Conservation (phyloP, 2,888 invertebrate genomes). For the Mesorhabditis belari region DNA sequence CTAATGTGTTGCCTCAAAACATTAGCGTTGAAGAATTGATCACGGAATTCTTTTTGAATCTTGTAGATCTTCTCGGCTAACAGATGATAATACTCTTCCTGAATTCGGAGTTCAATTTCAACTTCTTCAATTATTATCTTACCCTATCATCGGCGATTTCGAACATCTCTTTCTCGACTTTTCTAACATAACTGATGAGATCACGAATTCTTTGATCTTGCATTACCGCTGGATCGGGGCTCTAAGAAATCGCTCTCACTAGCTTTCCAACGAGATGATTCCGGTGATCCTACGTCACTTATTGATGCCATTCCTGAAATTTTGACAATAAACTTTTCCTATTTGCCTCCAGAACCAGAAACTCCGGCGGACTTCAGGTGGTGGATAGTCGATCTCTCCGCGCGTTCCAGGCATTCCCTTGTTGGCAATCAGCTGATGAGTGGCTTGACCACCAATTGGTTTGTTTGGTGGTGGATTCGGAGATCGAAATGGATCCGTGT, state of each 20-base stretch:
- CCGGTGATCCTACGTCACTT: slow-evolving; percentile 89
- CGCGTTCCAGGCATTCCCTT: too few species aligned
- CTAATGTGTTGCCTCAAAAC: slow-evolving; percentile 79
- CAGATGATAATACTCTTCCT: slow-evolving; percentile 93
- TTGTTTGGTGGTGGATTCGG: slow-evolving; percentile 35
- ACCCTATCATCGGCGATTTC: slow-evolving; percentile 90
- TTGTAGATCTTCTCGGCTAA: slow-evolving; percentile 98
- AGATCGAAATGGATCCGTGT: slow-evolving; percentile 39
- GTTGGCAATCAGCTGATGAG: too few species aligned
- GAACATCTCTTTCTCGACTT: slow-evolving; percentile 98
- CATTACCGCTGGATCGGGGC: slow-evolving; percentile 90
- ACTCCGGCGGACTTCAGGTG: slow-evolving; percentile 64
- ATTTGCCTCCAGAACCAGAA: slow-evolving; percentile 17
- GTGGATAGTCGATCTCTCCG: slow-evolving; percentile 61
- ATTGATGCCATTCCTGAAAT: slow-evolving; percentile 54
- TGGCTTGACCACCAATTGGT: too few species aligned
- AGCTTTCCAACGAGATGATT: slow-evolving; percentile 98
- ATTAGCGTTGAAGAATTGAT: slow-evolving; percentile 76
- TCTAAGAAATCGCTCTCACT: slow-evolving; percentile 98
- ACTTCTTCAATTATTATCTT: slow-evolving; percentile 71
- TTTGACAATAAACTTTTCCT: not conserved
- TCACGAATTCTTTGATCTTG: slow-evolving; percentile 90
- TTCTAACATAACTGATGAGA: slow-evolving; percentile 89
- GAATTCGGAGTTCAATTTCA: slow-evolving; percentile 25
- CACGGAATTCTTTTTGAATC: slow-evolving; percentile 70